Conservation (phyloP, 2,888 invertebrate species). For the Helicoverpa assulta region DNA sequence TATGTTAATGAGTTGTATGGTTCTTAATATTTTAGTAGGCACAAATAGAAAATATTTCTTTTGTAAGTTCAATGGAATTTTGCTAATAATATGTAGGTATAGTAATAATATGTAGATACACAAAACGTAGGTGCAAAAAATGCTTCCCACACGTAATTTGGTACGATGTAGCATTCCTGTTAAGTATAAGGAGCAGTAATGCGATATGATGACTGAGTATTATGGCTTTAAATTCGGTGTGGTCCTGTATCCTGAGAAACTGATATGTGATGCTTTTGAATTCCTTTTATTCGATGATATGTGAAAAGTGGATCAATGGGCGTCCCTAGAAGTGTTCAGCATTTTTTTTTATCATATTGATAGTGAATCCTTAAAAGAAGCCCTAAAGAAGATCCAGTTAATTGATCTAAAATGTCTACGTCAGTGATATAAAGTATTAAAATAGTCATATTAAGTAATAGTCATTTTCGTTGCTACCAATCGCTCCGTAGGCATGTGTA, state of each 20-base stretch:
- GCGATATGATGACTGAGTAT: constrained; percentile 3
- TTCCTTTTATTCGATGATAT: not conserved
- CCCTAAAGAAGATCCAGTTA: too few species aligned
- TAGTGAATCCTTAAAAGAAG: too few species aligned
- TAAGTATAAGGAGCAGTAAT: constrained; percentile 7
- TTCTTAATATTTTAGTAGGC: constrained; percentile 5
- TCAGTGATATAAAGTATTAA: too few species aligned
- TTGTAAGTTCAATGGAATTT: not conserved
- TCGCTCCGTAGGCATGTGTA: constrained; percentile 30
- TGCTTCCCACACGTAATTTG: not conserved
- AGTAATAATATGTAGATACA: too few species aligned
- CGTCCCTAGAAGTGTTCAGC: too few species aligned
- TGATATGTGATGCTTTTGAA: constrained; percentile 8
- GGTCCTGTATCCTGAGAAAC: constrained; percentile 1
- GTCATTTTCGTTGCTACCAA: not conserved
- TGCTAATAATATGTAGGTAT: not conserved
- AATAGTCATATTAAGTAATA: too few species aligned
- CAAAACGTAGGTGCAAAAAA: not conserved
- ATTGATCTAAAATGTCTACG: too few species aligned
- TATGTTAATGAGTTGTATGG: not conserved
- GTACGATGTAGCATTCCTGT: constrained; percentile 2
- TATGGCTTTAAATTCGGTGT: constrained; percentile 5
- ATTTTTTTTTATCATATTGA: too few species aligned
- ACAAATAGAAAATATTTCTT: not conserved
- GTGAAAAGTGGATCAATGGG: too few species aligned